Conservation (phyloP, 2,797 vertebrate genomes). For the Pangasius macronema region DNA sequence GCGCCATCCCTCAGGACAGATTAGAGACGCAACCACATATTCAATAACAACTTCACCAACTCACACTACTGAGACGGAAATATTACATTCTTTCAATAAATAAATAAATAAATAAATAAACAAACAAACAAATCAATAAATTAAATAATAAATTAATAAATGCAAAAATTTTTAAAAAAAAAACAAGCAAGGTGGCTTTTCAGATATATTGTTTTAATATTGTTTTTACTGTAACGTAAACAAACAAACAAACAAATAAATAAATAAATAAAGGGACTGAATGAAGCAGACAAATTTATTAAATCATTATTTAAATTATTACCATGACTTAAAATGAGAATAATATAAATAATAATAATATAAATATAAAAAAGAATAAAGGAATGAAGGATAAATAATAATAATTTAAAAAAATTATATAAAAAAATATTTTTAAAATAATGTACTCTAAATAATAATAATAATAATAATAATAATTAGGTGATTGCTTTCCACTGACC, state of each 20-base stretch:
- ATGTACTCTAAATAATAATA: neutral
- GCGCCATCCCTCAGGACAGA: constrained; percentile 85
- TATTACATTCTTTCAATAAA: constrained; percentile 64
- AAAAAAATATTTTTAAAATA: neutral
- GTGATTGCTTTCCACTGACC: neutral
- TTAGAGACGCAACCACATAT: constrained; percentile 77
- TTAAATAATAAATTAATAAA: neutral
- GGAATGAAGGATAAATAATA: no score
- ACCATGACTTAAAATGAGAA: no score
- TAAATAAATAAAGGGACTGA: no score
- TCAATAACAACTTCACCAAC: constrained; percentile 82
- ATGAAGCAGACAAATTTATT: no score
- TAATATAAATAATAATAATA: no score
- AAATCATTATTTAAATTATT: no score
- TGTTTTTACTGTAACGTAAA: constrained; percentile 39
- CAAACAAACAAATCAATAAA: neutral
- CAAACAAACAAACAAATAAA: no score
- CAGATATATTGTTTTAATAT: constrained; percentile 46
- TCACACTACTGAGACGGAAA: constrained; percentile 78
- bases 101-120: neutral
- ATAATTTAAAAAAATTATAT: neutral
- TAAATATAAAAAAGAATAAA: no score
- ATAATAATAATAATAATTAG: neutral
- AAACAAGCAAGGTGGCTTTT: neutral
- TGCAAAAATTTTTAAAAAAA: no score